Base-by-base conservation (phyloP, 1,140 invertebrate species). In the Drosophila novamexicana region DNA sequence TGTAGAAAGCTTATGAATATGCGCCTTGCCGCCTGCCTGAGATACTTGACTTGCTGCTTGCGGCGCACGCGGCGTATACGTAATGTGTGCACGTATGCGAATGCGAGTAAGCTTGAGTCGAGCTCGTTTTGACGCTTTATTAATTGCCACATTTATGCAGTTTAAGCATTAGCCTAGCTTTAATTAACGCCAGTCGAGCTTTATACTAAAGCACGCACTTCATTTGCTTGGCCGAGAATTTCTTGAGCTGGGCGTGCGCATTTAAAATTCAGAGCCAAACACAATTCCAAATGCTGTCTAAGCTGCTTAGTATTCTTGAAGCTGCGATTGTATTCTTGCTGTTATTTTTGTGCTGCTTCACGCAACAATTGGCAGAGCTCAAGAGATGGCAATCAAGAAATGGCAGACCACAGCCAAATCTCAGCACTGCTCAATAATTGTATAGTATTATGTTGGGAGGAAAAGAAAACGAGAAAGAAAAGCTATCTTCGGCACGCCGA, bases 221-320 rank as follows among this genome's bases (percentile, higher is more conserved):
- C 34, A 65, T 61, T 67, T 49, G 36, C 16, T 22, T 57, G 44
- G 42, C 29, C 39, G 36, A 10, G 42, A 63, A 32, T 63, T 57
- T 61, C 39, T 49, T 53, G 39, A 40, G 14, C 32, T 52, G 40
- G 62, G 14, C 7, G 18, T 10, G 42, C 9, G 42, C 69, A 68
- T 77, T 86, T 76, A 68, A 88, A 88, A 86, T 79, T 77, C 75
- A 49, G 37, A 63, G 39, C 70, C 64, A 71, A 72, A 44, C 63
- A 7, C 71, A 77, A 49, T 58, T 12, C 14, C 59, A 79, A 74
- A 53, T 49, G 12, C 44, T 36, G 53, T 45, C 50, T 79, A 83
- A 86, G 83, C 83, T 86, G 84, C 84, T 86, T 86, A 86, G 86
- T 89, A 86, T 86, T 79, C 83, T 53, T 69, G 57, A 63, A 78